These are phyloP conservation scores for Oreocharis arfaki DNA, from an alignment of 2,113 vertebrate genomes.

Conservation along the genomic window DNA sequence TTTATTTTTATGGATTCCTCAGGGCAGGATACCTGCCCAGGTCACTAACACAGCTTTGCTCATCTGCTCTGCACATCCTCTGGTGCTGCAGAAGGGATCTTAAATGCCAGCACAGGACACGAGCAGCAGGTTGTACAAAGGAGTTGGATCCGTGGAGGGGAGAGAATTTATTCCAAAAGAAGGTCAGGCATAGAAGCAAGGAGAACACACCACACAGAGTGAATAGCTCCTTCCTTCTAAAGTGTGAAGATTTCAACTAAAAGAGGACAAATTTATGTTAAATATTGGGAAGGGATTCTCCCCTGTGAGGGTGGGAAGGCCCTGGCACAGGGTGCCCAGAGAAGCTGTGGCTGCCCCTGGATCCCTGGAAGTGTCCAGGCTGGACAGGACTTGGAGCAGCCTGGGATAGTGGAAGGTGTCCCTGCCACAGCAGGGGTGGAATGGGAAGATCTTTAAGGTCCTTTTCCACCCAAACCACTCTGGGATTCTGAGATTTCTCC, in stretches of 20 bases:
- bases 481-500: not conserved
- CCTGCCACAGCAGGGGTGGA: not conserved
- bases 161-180: not conserved
- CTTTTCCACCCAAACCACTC: not conserved
- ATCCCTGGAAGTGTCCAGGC: not conserved
- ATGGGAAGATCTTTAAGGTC: accelerated
- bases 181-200: not conserved
- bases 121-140: not conserved
- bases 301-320: not conserved
- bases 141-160: not conserved
- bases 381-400: not conserved
- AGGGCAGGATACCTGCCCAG: not conserved
- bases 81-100: not conserved
- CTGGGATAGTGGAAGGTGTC: not conserved
- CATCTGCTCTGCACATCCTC: not conserved
- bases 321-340: not conserved
- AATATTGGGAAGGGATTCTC: accelerated
- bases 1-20: not conserved
- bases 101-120: not conserved
- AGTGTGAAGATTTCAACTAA: not conserved
- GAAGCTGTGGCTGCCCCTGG: not conserved
- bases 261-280: not conserved
- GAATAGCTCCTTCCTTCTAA: not conserved
- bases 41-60: not conserved
- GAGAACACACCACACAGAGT: accelerated